Conservation (phyloP, 2,797 vertebrate genomes). For the Oreochromis mossambicus region DNA sequence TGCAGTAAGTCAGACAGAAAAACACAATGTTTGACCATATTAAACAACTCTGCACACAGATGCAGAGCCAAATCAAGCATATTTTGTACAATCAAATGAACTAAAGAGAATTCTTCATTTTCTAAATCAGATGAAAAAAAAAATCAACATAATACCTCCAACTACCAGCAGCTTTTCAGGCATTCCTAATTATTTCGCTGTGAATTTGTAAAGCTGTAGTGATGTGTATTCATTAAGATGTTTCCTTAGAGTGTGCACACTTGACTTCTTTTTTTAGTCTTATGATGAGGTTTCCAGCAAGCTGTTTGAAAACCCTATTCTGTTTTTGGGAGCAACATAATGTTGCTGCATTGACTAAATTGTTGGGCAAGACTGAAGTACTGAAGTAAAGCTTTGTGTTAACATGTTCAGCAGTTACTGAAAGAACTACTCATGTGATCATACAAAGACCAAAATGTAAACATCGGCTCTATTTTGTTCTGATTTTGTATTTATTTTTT, state of each 20-base stretch:
- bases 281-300: conserved; percentile 48
- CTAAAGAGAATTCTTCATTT: not conserved
- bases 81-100: not conserved
- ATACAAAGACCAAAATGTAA: not conserved
- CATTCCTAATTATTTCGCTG: conserved; percentile 49
- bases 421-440: not conserved
- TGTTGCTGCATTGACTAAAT: not conserved
- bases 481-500: not conserved
- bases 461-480: not conserved
- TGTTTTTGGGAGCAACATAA: conserved; percentile 17
- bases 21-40: not conserved
- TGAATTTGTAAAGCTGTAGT: conserved; percentile 41
- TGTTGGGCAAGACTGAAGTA: not conserved
- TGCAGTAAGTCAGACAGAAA: not conserved
- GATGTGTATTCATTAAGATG: conserved; percentile 50
- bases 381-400: not conserved
- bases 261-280: conserved; percentile 28
- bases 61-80: not conserved
- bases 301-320: conserved; percentile 35
- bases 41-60: not conserved
- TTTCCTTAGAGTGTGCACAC: conserved; percentile 55
- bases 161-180: conserved; percentile 27
- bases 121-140: not conserved
- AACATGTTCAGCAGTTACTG: not conserved
- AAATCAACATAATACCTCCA: conserved; percentile 18